Conservation (phyloP, 2,888 invertebrate species). For the Prosopocoilus inquinatus region DNA sequence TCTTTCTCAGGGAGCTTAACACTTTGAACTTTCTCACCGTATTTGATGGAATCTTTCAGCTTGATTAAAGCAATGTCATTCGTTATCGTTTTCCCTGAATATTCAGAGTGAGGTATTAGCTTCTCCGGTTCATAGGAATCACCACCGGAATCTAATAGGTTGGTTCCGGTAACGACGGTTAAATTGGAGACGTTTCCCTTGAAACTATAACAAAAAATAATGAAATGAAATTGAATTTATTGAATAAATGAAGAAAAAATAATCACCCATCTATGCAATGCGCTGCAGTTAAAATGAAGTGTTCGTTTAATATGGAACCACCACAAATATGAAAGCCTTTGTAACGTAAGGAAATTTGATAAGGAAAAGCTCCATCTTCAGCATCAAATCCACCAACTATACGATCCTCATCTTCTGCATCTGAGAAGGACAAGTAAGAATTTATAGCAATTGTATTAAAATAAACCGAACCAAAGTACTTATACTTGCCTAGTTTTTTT, state of each 20-base stretch:
- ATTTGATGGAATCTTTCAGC: conserved; percentile 18
- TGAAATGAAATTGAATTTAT: not conserved
- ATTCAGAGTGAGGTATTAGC: conserved; percentile 28
- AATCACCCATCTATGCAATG: conserved; percentile 14
- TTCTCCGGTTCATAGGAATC: conserved; percentile 32
- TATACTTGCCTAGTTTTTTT: too few species aligned
- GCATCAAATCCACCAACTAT: conserved; percentile 15
- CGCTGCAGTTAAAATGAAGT: conserved; percentile 17
- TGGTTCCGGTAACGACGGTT: conserved; percentile 40
- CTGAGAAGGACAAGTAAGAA: not conserved
- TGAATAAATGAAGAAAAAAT: too few species aligned
- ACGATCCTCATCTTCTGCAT: not conserved
- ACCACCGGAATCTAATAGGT: conserved; percentile 39
- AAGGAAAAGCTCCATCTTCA: conserved; percentile 12
- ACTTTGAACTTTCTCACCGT: conserved; percentile 19
- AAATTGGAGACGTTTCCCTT: conserved; percentile 34
- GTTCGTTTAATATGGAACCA: conserved; percentile 17
- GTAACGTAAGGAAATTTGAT: conserved; percentile 15
- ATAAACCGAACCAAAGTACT: too few species aligned
- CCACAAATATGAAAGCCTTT: conserved; percentile 17
- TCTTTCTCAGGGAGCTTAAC: conserved; percentile 39
- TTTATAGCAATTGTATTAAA: not conserved
- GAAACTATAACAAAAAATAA: conserved; percentile 8
- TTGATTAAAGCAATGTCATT: conserved; percentile 31
- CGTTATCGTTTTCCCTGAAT: conserved; percentile 13